Percentiles rank a stretch among this genome's conserved stretches.
Conservation (phyloP, 1,140 invertebrate species). For the Heliconius nattereri region DNA sequence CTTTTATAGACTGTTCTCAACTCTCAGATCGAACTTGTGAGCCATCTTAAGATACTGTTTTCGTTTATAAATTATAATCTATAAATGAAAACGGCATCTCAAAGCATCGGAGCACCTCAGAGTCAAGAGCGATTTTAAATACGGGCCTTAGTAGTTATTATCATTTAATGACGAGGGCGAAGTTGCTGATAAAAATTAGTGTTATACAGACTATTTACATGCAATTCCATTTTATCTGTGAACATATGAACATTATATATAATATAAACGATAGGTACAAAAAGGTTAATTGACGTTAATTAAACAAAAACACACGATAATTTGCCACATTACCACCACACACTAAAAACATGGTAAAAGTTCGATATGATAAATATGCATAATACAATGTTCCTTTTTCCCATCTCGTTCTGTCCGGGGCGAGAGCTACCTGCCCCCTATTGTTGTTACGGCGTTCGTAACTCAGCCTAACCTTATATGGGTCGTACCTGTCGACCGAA, state of each 20-base stretch:
- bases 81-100: no score
- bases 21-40: no score
- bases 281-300: slow-evolving; percentile 6
- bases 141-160: no score
- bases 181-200: neutral
- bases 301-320: slow-evolving; percentile 3
- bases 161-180: no score
- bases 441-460: slow-evolving; percentile 33
- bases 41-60: no score
- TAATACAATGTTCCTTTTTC: neutral
- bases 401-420: neutral
- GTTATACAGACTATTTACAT: neutral
- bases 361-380: neutral
- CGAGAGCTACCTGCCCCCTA: slow-evolving; percentile 30
- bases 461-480: slow-evolving; percentile 23
- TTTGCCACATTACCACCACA: neutral
- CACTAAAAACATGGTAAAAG: slow-evolving; percentile 8
- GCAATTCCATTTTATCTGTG: neutral
- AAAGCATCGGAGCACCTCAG: no score
- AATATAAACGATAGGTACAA: slow-evolving; percentile 1
- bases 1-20: no score
- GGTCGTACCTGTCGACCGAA: slow-evolving; percentile 33
- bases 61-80: no score
- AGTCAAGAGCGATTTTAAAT: no score
- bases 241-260: slow-evolving; percentile 10